Conservation (phyloP, 2,888 invertebrate species). For the Trichopoda pennipes region DNA sequence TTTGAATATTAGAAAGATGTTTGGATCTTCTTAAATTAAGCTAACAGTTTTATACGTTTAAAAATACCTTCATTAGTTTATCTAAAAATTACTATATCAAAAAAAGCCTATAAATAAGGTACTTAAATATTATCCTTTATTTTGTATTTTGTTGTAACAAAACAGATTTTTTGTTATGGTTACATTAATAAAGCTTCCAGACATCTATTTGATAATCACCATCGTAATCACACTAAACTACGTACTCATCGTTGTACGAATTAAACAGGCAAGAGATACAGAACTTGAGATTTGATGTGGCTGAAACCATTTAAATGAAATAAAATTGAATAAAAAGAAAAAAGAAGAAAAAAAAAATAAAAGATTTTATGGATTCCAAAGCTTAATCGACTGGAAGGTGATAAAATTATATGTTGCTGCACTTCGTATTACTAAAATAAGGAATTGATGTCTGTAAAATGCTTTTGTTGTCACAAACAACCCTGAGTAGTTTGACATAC, state of each 20-base stretch:
- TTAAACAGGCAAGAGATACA: constrained; percentile 42
- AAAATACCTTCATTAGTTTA: too few relatives aligned
- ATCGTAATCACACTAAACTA: constrained; percentile 69
- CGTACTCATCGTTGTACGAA: constrained; percentile 23
- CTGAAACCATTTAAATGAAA: constrained; percentile 49
- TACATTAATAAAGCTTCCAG: constrained; percentile 71
- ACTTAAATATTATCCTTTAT: constrained; percentile 46
- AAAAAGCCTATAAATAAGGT: constrained; percentile 37
- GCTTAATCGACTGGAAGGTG: constrained; percentile 81
- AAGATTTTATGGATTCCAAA: constrained; percentile 65
- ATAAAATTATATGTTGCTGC: constrained; percentile 77
- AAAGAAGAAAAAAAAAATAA: constrained; percentile 41
- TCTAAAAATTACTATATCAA: neutral
- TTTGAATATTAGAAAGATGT: too few relatives aligned
- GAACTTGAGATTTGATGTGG: constrained; percentile 36
- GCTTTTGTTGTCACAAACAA: too few relatives aligned
- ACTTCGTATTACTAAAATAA: neutral
- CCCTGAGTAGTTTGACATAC: too few relatives aligned
- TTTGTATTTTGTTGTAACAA: constrained; percentile 42
- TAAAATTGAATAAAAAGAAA: constrained; percentile 5
- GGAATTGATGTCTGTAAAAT: too few relatives aligned
- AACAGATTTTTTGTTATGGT: constrained; percentile 75
- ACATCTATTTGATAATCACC: constrained; percentile 13
- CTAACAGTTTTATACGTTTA: too few relatives aligned
- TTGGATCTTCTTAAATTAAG: too few relatives aligned